Evolutionary conservation across 2,113 vertebrate species (phyloP).

Genomic region (Stomatorhinus ivindoensis): DNA sequence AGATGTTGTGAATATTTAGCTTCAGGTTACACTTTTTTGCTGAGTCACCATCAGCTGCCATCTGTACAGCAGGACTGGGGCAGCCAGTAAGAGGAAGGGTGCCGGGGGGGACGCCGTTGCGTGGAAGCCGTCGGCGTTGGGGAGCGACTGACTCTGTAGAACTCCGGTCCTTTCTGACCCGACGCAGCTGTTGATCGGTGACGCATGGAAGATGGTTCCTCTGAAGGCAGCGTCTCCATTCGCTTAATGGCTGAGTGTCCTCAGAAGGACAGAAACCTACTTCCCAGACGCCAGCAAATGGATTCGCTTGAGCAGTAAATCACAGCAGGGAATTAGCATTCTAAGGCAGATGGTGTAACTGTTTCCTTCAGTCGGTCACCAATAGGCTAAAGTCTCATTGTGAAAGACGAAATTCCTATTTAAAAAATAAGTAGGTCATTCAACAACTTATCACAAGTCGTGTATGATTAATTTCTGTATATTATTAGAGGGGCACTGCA

Average conservation of each 20-base stretch:
- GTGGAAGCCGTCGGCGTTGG: background rate
- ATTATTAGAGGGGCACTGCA: background rate
- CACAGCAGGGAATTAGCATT: slow-evolving; percentile 15
- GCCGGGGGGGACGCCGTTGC: slow-evolving; percentile 5
- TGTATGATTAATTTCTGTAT: background rate
- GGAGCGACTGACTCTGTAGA: background rate
- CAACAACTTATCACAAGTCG: background rate
- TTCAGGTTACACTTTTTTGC: slow-evolving; percentile 38
- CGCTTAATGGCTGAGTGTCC: slow-evolving; percentile 48
- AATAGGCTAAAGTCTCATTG: background rate
- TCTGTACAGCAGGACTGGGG: slow-evolving; percentile 46
- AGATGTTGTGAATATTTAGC: slow-evolving; percentile 53
- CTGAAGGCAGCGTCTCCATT: slow-evolving; percentile 51
- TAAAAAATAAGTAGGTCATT: background rate
- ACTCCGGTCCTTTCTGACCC: slow-evolving; percentile 50
- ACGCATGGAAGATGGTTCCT: slow-evolving; percentile 55
- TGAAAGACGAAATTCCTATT: slow-evolving; percentile 9
- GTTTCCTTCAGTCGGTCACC: background rate
- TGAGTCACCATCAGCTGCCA: slow-evolving; percentile 57
- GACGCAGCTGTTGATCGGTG: slow-evolving; percentile 59
- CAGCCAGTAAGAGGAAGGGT: slow-evolving; percentile 51
- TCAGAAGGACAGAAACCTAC: slow-evolving; percentile 42
- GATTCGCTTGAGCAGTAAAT: slow-evolving; percentile 39
- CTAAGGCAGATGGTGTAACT: slow-evolving; percentile 4
- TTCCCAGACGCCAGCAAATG: slow-evolving; percentile 42